Conservation (phyloP, 1,140 invertebrate species). For the Trigoniulus corallinus region DNA sequence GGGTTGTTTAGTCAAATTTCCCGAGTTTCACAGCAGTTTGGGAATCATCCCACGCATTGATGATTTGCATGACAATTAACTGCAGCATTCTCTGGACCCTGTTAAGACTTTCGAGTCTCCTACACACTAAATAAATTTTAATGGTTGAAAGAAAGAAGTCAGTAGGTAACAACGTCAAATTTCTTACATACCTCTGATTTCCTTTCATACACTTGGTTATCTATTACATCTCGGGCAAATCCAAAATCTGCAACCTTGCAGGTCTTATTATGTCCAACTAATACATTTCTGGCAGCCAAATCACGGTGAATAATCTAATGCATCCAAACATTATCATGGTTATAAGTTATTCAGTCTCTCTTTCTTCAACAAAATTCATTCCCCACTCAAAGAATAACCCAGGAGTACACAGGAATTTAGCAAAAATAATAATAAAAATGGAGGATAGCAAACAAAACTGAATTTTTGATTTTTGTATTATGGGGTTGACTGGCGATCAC, state of each 20-base stretch:
- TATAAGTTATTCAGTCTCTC: too few relatives aligned
- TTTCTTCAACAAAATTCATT: neutral
- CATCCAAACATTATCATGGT: too few relatives aligned
- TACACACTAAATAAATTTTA: neutral
- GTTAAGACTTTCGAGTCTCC: neutral
- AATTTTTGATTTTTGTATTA: neutral
- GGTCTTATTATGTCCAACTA: conserved; percentile 67
- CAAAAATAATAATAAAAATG: neutral
- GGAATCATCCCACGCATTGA: too few relatives aligned
- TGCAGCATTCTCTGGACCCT: too few relatives aligned
- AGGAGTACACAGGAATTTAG: too few relatives aligned
- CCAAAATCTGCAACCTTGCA: conserved; percentile 93
- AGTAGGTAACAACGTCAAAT: too few relatives aligned
- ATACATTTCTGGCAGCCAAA: conserved; percentile 73
- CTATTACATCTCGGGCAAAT: conserved; percentile 66
- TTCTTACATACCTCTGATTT: conserved; percentile 54
- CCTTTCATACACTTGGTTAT: conserved; percentile 71
- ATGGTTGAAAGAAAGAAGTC: too few relatives aligned
- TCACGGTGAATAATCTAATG: conserved; percentile 86
- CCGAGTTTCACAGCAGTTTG: too few relatives aligned
- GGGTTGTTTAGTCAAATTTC: too few relatives aligned
- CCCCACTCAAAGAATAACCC: too few relatives aligned
- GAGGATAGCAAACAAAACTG: neutral
- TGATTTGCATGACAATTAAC: too few relatives aligned
- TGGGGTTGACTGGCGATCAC: too few relatives aligned